Conservation (phyloP, 2,113 vertebrate genomes). For the Myrmecobius fasciatus region DNA sequence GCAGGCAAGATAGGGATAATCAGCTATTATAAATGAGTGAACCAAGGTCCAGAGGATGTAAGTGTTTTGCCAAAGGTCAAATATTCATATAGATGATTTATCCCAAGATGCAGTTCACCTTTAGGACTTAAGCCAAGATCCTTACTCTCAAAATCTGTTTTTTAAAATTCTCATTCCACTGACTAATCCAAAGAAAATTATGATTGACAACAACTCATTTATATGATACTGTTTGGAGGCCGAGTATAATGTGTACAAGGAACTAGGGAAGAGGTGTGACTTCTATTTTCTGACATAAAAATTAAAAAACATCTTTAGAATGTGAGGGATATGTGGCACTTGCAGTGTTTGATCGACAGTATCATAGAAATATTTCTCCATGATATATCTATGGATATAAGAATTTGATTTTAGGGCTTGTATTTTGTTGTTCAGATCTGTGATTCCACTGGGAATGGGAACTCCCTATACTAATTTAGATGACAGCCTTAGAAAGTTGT, state of each 20-base stretch:
- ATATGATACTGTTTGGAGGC: not conserved
- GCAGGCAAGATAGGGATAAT: not conserved
- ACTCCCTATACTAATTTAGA: not conserved
- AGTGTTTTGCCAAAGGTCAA: not conserved
- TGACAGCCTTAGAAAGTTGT: not conserved
- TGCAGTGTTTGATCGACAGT: not conserved
- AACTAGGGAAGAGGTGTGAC: not conserved
- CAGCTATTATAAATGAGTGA: not conserved
- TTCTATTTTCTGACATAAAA: not conserved
- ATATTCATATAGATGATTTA: not conserved
- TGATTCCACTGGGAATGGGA: not conserved
- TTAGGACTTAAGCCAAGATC: not conserved
- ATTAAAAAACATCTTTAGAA: not conserved
- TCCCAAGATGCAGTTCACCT: not conserved
- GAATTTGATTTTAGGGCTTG: slow-evolving; percentile 40
- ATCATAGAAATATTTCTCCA: slow-evolving; percentile 47
- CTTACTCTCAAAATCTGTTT: not conserved
- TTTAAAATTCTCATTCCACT: not conserved
- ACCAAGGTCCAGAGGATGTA: not conserved
- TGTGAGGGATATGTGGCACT: not conserved
- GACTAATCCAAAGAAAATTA: not conserved
- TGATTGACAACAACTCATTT: not conserved
- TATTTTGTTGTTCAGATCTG: not conserved
- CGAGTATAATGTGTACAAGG: not conserved
- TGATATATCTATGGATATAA: not conserved